phyloP scores from a whole-genome alignment of 1,140 invertebrate species.

The Drosophila tropicalis region DNA sequence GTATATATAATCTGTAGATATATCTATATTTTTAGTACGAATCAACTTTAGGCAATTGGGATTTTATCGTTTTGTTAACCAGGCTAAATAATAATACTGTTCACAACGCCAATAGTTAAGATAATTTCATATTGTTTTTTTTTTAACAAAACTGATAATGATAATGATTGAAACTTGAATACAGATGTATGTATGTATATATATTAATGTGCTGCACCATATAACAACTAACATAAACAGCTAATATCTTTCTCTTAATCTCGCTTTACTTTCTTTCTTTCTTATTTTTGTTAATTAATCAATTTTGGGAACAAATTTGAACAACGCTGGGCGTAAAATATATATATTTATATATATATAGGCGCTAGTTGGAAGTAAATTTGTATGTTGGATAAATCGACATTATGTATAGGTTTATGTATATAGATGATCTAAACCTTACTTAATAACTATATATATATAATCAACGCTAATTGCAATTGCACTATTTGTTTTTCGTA shows the following conservation, averaged over 20 bases:
- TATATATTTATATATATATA: slow-evolving; percentile 3
- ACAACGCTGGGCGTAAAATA: slow-evolving; percentile 77
- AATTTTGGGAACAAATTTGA: slow-evolving; percentile 73
- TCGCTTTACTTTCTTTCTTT: too few relatives aligned
- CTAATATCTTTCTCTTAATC: slow-evolving; percentile 51
- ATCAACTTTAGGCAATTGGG: slow-evolving; percentile 56
- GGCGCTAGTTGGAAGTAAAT: slow-evolving; percentile 66
- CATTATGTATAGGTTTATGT: slow-evolving; percentile 39
- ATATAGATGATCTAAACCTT: slow-evolving; percentile 18
- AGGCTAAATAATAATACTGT: slow-evolving; percentile 78
- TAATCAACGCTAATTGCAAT: slow-evolving; percentile 73
- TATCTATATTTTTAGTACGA: slow-evolving; percentile 59
- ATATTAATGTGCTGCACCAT: slow-evolving; percentile 63
- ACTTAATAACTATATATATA: slow-evolving; percentile 50
- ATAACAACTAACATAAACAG: slow-evolving; percentile 78
- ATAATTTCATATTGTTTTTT: slow-evolving; percentile 24
- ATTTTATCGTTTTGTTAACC: slow-evolving; percentile 48
- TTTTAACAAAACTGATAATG: slow-evolving; percentile 59
- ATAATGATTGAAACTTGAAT: slow-evolving; percentile 42
- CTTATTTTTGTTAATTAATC: slow-evolving; percentile 45
- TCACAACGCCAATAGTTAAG: slow-evolving; percentile 70
- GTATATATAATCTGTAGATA: slow-evolving; percentile 34
- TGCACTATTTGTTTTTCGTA: slow-evolving; percentile 50
- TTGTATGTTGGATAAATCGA: slow-evolving; percentile 31
- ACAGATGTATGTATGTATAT: slow-evolving; percentile 32